Evolutionary conservation across 1,140 invertebrate species (phyloP), one percentile per base, ranked within the genome.

Genomic region (Eueides isabella): DNA sequence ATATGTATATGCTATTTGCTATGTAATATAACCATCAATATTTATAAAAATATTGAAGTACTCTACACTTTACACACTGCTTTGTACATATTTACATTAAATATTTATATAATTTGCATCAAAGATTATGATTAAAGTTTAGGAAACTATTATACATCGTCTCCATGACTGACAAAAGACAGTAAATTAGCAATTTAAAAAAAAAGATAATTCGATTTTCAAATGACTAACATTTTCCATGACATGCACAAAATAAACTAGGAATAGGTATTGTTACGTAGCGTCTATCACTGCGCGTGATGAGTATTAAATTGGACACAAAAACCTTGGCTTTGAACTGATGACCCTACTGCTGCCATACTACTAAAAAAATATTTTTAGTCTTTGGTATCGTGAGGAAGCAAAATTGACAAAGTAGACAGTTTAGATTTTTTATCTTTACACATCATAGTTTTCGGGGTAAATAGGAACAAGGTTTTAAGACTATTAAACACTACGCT

Each of bases 201-300:
- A n/a, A 48, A 55, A 55, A 26, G 48, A 26, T 55, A 55, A 55
- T 55, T 55, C 19, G 48, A 23, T 55, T 26, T 55, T 55, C 48
- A 55, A 55, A 55, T 55, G 48, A 55, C 48, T 55, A 55, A 55
- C 23, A 55, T 23, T 55, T 55, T 55, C 48, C 48, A 55, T 55
- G 48, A 55, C 48, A 11, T 55, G 48, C 48, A 55, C 48, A 55
- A 55, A 55, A 55, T 55, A 55, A 55, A 55, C 23, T 26, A 55
- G 48, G 48, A 55, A 55, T 55, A n/a, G 48, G 23, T 26, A 55
- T 55, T 55, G 48, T 55, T 55, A 55, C 48, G 23, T 55, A 55
- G 48, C 48, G 48, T 55, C 48, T 55, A 26, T 55, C 48, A 26
- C n/a, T 26, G 48, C 48, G 48, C 48, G 48, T 55, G 48, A 55